Conservation (phyloP, 2,113 vertebrate species). For the Thermophis baileyi region DNA sequence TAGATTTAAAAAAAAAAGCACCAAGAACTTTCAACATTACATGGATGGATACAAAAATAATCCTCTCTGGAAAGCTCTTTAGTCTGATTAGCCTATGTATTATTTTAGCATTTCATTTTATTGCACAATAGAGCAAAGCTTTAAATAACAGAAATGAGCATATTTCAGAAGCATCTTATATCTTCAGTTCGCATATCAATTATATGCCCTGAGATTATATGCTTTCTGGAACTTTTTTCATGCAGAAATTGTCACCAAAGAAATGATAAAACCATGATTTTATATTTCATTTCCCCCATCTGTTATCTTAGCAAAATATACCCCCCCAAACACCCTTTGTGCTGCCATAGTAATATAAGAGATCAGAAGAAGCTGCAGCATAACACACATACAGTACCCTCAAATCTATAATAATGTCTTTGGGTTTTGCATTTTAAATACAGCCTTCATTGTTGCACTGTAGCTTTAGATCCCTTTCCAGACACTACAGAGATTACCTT, state of each 20-base stretch:
- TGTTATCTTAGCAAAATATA: conserved; percentile 78
- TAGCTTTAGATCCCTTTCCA: conserved; percentile 80
- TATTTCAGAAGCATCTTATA: conserved; percentile 53
- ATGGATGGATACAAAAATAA: conserved; percentile 48
- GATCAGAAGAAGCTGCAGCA: conserved; percentile 74
- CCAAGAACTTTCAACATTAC: conserved; percentile 11
- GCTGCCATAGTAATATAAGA: conserved; percentile 68
- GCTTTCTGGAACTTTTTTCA: conserved; percentile 72
- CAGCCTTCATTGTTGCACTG: conserved; percentile 79
- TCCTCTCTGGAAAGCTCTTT: conserved; percentile 40
- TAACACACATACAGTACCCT: conserved; percentile 73
- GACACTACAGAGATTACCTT: conserved; percentile 83
- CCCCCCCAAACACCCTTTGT: conserved; percentile 71
- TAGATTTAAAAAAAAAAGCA: background rate
- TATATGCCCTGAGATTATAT: conserved; percentile 67
- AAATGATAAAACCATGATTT: conserved; percentile 69
- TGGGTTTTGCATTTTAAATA: conserved; percentile 86
- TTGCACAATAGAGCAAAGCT: conserved; percentile 59
- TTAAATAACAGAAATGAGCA: conserved; percentile 58
- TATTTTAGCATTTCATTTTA: conserved; percentile 63
- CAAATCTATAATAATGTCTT: conserved; percentile 83
- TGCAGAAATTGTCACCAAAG: conserved; percentile 1
- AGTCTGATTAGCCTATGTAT: conserved; percentile 62
- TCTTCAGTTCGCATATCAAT: conserved; percentile 61
- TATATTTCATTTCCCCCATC: conserved; percentile 73